Percentiles rank a stretch among this genome's conserved stretches.
Evolutionary conservation across 2,888 invertebrate genomes (phyloP).

Genomic region (Phalangium opilio): DNA sequence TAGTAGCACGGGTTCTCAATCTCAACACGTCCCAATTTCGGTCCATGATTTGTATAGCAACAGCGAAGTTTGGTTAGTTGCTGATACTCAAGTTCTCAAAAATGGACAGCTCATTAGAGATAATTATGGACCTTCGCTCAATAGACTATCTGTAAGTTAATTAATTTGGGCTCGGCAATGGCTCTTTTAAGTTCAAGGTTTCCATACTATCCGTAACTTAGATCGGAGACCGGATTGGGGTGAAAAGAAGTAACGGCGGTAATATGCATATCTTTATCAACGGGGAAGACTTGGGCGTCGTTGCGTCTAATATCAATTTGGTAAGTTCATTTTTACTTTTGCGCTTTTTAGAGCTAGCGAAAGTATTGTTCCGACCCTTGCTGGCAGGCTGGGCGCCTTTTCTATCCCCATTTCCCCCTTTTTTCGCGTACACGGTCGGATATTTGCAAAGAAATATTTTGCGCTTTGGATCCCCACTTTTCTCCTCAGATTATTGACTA

Average conservation of each 20-base stretch:
- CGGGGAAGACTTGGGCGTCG: conserved; percentile 60
- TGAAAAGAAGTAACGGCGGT: conserved; percentile 49
- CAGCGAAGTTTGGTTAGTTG: conserved; percentile 29
- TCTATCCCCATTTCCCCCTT: too few species aligned
- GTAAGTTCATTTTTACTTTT: conserved; percentile 35
- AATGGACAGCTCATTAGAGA: conserved; percentile 49
- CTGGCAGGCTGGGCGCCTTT: too few species aligned
- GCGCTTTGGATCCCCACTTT: too few species aligned
- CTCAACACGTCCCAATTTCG: conserved; percentile 24
- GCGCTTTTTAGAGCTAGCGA: too few species aligned
- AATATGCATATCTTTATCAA: conserved; percentile 56
- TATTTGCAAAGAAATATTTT: too few species aligned
- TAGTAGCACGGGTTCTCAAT: conserved; percentile 4
- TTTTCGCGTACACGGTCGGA: too few species aligned
- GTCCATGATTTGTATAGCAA: conserved; percentile 25
- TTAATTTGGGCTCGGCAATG: too few species aligned
- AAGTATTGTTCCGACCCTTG: too few species aligned
- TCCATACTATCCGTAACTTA: too few species aligned
- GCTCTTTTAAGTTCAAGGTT: too few species aligned
- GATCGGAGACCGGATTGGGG: conserved; percentile 52
- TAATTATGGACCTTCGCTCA: conserved; percentile 54
- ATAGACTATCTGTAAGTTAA: conserved; percentile 51
- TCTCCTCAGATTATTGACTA: too few species aligned
- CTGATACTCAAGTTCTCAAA: conserved; percentile 51
- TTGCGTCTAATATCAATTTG: conserved; percentile 58